Percentiles rank a stretch among this genome's conserved stretches.
These are phyloP conservation scores for Stenolophus ochropezus DNA, from an alignment of 2,888 invertebrate genomes.

Conservation along the genomic window DNA sequence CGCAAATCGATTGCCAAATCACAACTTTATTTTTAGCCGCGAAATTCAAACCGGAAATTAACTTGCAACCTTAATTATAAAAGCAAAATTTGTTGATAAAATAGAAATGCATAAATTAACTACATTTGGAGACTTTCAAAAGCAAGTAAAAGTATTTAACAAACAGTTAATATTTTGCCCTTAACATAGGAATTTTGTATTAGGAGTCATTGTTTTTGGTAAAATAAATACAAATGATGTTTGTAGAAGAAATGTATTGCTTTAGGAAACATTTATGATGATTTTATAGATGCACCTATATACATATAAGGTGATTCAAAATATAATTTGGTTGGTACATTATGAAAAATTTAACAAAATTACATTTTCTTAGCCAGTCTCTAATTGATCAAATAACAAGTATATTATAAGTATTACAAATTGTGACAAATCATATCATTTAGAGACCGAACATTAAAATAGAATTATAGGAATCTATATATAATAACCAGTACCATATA, in stretches of 20 bases:
- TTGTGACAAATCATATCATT: slow-evolving; percentile 8
- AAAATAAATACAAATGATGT: slow-evolving; percentile 13
- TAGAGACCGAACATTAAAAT: slow-evolving; percentile 7
- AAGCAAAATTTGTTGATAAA: slow-evolving; percentile 14
- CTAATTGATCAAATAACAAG: slow-evolving; percentile 38
- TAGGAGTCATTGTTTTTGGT: not conserved
- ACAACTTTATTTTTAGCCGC: slow-evolving; percentile 22
- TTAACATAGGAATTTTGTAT: not conserved
- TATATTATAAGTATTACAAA: slow-evolving; percentile 11
- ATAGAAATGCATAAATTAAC: slow-evolving; percentile 30
- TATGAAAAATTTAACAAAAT: slow-evolving; percentile 31
- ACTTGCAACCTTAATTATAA: slow-evolving; percentile 33
- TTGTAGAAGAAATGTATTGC: slow-evolving; percentile 58
- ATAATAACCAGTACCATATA: slow-evolving; percentile 41
- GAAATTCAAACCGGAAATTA: slow-evolving; percentile 39
- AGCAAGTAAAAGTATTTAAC: not conserved
- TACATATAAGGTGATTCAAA: slow-evolving; percentile 53
- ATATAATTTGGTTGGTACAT: slow-evolving; percentile 40
- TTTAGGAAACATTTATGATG: slow-evolving; percentile 55
- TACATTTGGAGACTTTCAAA: slow-evolving; percentile 25
- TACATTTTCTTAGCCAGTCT: slow-evolving; percentile 3
- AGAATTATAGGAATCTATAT: slow-evolving; percentile 24
- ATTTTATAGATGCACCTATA: slow-evolving; percentile 41
- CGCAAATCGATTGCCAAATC: slow-evolving; percentile 54
- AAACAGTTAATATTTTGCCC: not conserved